Conservation (phyloP, 2,888 invertebrate species). For the Erannis defoliaria region DNA sequence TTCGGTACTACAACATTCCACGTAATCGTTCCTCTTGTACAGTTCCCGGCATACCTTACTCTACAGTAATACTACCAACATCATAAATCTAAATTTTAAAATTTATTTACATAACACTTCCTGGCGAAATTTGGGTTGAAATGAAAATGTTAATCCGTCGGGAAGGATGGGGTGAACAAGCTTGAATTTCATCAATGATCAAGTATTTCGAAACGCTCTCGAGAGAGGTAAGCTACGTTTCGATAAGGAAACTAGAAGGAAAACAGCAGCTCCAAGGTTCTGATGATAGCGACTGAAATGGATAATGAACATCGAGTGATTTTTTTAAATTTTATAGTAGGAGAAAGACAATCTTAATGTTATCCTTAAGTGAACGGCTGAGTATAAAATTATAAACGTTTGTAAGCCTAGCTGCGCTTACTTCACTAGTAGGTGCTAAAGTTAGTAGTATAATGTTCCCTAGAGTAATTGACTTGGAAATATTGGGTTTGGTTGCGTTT, state of each 20-base stretch:
- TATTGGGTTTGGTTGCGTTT: conserved; percentile 84
- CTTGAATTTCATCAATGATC: conserved; percentile 85
- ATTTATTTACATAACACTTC: conserved; percentile 83
- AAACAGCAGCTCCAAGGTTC: conserved; percentile 55
- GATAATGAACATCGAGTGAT: conserved; percentile 40
- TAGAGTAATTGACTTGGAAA: conserved; percentile 94
- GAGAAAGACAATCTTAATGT: conserved; percentile 63
- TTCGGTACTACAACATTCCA: conserved; percentile 58
- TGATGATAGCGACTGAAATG: conserved; percentile 44
- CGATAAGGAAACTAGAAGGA: conserved; percentile 43
- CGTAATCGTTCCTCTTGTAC: conserved; percentile 59
- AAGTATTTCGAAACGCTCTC: conserved; percentile 47
- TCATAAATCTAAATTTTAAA: conserved; percentile 60
- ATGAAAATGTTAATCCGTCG: conserved; percentile 55
- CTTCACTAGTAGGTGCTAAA: conserved; percentile 81
- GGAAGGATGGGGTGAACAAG: conserved; percentile 70
- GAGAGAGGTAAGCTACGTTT: conserved; percentile 29
- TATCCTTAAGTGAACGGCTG: conserved; percentile 79
- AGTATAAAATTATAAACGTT: conserved; percentile 85
- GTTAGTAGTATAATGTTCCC: conserved; percentile 91
- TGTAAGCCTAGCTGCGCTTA: conserved; percentile 83
- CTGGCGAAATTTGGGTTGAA: conserved; percentile 65
- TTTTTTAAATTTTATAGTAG: conserved; percentile 22
- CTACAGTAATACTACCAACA: conserved; percentile 76
- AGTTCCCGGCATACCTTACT: conserved; percentile 73